Evolutionary conservation across 1,140 invertebrate species (phyloP).

Genomic region (Caerostris extrusa): DNA sequence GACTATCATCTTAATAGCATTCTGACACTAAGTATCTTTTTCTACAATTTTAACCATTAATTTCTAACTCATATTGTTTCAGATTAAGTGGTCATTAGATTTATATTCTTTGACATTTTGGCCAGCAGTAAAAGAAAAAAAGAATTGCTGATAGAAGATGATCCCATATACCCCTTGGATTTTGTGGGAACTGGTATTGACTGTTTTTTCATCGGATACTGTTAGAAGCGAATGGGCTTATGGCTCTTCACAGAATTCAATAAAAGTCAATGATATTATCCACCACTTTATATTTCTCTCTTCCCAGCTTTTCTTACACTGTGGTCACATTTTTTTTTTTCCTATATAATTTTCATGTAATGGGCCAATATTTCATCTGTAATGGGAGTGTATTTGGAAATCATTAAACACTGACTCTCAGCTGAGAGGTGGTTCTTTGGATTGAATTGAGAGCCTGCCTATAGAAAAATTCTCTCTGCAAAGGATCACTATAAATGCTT

Average conservation of each 20-base stretch:
- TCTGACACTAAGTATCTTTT: too few relatives aligned
- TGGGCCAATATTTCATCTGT: too few relatives aligned
- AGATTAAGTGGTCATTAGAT: neutral
- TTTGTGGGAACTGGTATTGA: neutral
- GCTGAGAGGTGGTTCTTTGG: neutral
- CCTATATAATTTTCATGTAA: slow-evolving; percentile 47
- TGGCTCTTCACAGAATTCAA: slow-evolving; percentile 3
- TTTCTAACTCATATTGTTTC: too few relatives aligned
- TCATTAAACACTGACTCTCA: slow-evolving; percentile 54
- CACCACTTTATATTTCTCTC: slow-evolving; percentile 38
- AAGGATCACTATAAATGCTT: neutral
- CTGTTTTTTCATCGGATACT: slow-evolving; percentile 17
- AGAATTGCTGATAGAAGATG: neutral
- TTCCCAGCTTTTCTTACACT: neutral
- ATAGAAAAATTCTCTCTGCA: neutral
- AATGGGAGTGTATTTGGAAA: slow-evolving; percentile 57
- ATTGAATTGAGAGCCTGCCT: neutral
- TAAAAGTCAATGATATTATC: slow-evolving; percentile 43
- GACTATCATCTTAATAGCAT: too few relatives aligned
- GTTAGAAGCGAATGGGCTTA: slow-evolving; percentile 42
- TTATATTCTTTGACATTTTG: neutral
- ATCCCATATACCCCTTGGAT: neutral
- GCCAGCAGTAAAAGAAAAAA: neutral
- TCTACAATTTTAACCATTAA: too few relatives aligned
- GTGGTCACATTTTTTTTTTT: neutral